These are phyloP conservation scores for Archips xylosteana DNA, from an alignment of 2,888 invertebrate species.

Conservation along the genomic window DNA sequence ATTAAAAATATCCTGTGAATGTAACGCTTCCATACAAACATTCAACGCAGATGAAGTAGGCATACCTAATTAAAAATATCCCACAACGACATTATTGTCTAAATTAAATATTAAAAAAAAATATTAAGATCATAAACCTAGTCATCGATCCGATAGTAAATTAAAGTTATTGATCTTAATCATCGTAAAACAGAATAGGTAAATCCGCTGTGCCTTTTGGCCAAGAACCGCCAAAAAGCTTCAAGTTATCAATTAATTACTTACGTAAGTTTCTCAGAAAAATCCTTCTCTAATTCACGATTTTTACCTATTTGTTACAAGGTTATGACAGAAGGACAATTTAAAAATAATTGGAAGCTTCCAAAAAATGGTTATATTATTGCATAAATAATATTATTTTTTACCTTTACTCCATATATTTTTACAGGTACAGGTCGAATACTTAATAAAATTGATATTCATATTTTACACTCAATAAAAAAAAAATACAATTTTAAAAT, in stretches of 20 bases:
- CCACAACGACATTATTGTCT: too few relatives aligned
- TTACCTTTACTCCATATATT: too few relatives aligned
- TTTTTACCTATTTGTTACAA: conserved; percentile 12
- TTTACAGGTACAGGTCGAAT: neutral
- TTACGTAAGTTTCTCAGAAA: conserved; percentile 6
- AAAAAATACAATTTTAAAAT: too few relatives aligned
- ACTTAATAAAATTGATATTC: neutral
- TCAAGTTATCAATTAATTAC: conserved; percentile 18
- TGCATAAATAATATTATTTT: too few relatives aligned
- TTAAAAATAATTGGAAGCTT: neutral
- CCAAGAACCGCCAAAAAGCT: conserved; percentile 35
- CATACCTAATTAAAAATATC: neutral
- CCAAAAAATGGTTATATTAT: neutral
- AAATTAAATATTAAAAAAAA: conserved; percentile 27
- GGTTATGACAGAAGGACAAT: conserved; percentile 10
- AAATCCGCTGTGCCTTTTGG: conserved; percentile 62
- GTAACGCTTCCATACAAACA: too few relatives aligned
- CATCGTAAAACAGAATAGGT: conserved; percentile 62
- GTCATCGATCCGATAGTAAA: conserved; percentile 61
- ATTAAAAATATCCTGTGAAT: too few relatives aligned
- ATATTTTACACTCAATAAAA: too few relatives aligned
- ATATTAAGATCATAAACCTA: conserved; percentile 48
- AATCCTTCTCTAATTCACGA: conserved; percentile 14
- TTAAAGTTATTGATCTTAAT: conserved; percentile 67
- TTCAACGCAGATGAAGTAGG: neutral